These are phyloP conservation scores for Melanostoma scalare DNA, from an alignment of 2,888 invertebrate species.

Conservation along the genomic window DNA sequence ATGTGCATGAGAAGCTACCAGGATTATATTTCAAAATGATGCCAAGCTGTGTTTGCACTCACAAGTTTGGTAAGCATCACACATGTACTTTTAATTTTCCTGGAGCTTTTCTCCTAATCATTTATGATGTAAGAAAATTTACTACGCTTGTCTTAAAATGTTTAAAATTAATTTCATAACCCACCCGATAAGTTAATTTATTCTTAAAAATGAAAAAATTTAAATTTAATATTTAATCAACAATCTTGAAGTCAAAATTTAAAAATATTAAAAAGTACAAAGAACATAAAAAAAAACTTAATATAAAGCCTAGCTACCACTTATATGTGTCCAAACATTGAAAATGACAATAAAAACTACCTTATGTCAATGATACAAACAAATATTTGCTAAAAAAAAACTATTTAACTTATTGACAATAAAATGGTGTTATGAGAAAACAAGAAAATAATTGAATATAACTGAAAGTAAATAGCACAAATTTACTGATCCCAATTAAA, in stretches of 20 bases:
- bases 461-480: background rate
- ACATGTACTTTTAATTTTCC: too few relatives aligned
- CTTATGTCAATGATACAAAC: background rate
- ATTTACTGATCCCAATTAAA: background rate
- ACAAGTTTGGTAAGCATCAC: too few relatives aligned
- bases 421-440: conserved; percentile 38
- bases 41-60: background rate
- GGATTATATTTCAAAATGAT: background rate
- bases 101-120: too few relatives aligned
- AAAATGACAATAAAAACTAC: conserved; percentile 47
- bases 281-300: conserved; percentile 24
- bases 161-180: conserved; percentile 2
- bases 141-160: background rate
- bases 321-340: conserved; percentile 23
- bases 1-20: background rate
- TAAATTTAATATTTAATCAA: conserved; percentile 4
- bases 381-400: conserved; percentile 15
- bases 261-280: conserved; percentile 61
- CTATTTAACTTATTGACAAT: conserved; percentile 60
- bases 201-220: background rate
- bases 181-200: conserved; percentile 33
- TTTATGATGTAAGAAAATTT: too few relatives aligned
- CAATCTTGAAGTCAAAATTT: background rate
- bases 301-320: conserved; percentile 34
- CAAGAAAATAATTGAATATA: background rate